Percentiles rank a stretch among this genome's conserved stretches.
phyloP scores from a whole-genome alignment of 2,888 invertebrate genomes.

The Lochmaea capreae region DNA sequence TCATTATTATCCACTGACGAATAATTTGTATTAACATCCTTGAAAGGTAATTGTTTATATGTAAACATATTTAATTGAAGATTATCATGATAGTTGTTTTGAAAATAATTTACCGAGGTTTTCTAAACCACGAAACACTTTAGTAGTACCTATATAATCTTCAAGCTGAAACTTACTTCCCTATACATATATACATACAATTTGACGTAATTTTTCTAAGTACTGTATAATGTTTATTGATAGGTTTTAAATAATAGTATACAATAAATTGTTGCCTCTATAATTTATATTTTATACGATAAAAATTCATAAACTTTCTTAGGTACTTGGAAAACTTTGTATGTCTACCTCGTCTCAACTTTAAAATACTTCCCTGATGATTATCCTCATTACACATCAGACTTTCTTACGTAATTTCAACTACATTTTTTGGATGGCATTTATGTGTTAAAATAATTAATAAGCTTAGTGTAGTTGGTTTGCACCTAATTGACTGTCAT shows the following conservation, averaged over 20 bases:
- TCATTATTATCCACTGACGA: not conserved
- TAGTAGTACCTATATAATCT: no score
- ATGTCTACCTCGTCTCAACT: not conserved
- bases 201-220: no score
- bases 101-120: constrained; percentile 6
- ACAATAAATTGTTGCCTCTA: not conserved
- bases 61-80: not conserved
- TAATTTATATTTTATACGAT: not conserved
- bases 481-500: not conserved
- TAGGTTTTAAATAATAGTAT: not conserved
- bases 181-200: no score
- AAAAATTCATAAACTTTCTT: not conserved
- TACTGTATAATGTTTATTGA: no score
- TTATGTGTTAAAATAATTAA: no score
- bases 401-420: not conserved
- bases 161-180: no score
- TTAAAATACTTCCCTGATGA: not conserved
- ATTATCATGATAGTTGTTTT: not conserved
- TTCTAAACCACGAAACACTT: not conserved
- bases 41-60: not conserved
- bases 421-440: no score
- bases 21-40: not conserved
- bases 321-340: not conserved
- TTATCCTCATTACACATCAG: not conserved
- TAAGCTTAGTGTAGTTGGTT: no score